These are phyloP conservation scores for Scolopax rusticola DNA, from an alignment of 2,797 vertebrate genomes.

Conservation along the genomic window DNA sequence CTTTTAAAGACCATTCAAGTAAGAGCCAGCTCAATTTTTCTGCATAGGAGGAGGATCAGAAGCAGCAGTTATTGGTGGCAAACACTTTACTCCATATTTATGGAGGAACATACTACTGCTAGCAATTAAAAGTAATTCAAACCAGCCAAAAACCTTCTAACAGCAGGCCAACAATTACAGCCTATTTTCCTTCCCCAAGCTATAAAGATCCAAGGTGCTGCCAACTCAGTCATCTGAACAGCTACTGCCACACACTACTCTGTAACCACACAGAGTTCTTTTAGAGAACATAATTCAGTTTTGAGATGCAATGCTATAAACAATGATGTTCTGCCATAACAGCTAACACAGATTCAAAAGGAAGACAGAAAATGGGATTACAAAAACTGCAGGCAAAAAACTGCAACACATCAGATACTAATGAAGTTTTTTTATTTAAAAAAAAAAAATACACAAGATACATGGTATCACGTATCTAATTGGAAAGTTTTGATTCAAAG, in stretches of 20 bases:
- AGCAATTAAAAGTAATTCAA: neutral
- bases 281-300: neutral
- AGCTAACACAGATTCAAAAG: neutral
- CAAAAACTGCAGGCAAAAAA: neutral
- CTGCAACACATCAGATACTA: neutral
- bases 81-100: neutral
- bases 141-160: neutral
- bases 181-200: neutral
- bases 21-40: neutral
- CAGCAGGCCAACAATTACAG: neutral
- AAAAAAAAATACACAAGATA: neutral
- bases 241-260: neutral
- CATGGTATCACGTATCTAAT: neutral
- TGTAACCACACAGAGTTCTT: neutral
- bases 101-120: neutral
- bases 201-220: neutral
- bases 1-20: neutral
- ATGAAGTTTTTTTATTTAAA: neutral
- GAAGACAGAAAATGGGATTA: neutral
- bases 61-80: fast-evolving
- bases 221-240: neutral
- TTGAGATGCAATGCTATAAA: neutral
- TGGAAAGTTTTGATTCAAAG: neutral
- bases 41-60: neutral
- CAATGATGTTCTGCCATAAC: fast-evolving